Evolutionary conservation across 2,797 vertebrate species (phyloP).

Genomic region (Coccyzus lansbergi): DNA sequence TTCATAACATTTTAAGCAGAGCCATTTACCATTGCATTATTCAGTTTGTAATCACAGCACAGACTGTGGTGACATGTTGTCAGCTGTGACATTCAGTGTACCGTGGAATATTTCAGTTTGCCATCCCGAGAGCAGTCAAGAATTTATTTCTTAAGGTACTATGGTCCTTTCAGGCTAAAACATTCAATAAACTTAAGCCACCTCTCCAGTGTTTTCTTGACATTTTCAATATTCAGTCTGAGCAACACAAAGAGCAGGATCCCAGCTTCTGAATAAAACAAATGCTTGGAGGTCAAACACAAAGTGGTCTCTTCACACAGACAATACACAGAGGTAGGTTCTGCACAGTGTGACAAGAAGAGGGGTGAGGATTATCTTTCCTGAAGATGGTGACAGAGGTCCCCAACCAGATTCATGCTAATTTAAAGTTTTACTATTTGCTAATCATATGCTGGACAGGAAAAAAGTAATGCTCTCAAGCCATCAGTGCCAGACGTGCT

Average conservation of each 20-base stretch:
- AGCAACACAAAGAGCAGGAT: background rate
- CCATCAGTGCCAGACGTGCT: constrained; percentile 15
- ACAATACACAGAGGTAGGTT: background rate
- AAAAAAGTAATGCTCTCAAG: background rate
- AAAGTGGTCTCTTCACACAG: background rate
- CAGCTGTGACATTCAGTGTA: background rate
- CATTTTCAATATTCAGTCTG: background rate
- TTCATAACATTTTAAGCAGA: background rate
- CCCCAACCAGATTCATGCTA: background rate
- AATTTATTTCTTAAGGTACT: background rate
- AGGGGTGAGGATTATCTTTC: background rate
- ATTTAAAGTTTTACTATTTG: constrained; percentile 9
- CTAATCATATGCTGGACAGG: background rate
- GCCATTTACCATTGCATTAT: background rate
- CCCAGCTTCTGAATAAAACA: background rate
- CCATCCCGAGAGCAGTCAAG: background rate
- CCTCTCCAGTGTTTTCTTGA: background rate
- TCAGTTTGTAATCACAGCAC: background rate
- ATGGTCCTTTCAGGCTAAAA: constrained; percentile 18
- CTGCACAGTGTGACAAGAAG: background rate
- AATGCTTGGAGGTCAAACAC: background rate
- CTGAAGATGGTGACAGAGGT: background rate
- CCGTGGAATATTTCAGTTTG: background rate
- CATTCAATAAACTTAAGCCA: background rate
- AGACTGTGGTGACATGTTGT: background rate